phyloP scores from a whole-genome alignment of 2,113 vertebrate species.

The Limanda limanda region DNA sequence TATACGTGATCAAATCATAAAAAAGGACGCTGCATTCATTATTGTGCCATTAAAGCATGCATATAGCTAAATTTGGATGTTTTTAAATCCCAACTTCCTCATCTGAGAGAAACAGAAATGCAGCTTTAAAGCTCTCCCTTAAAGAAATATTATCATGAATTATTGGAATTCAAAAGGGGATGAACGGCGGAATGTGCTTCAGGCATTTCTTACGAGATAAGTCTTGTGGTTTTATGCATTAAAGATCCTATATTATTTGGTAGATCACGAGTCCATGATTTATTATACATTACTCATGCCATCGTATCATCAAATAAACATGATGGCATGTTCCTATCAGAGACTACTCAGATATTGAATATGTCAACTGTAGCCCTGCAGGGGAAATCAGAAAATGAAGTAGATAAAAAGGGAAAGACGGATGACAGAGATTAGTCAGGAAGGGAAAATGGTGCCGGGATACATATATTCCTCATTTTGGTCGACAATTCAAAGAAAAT shows the following conservation, averaged over 20 bases:
- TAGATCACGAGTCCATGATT: slow-evolving; percentile 8
- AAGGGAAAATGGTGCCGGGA: not conserved
- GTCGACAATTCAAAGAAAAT: not conserved
- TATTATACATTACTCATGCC: slow-evolving; percentile 18
- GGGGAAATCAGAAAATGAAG: not conserved
- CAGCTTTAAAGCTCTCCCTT: not conserved
- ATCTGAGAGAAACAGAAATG: not conserved
- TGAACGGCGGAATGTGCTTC: not conserved
- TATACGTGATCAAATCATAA: not conserved
- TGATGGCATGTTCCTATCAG: not conserved
- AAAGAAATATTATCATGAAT: slow-evolving; percentile 11
- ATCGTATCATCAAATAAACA: slow-evolving; percentile 47
- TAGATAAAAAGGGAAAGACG: not conserved
- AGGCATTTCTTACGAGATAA: not conserved
- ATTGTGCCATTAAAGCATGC: not conserved
- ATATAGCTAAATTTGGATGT: not conserved
- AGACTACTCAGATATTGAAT: not conserved
- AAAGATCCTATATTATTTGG: slow-evolving; percentile 6
- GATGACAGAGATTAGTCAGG: not conserved
- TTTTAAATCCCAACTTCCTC: not conserved
- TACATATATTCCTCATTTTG: not conserved
- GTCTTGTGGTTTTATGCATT: slow-evolving; percentile 8
- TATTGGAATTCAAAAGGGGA: slow-evolving; percentile 12
- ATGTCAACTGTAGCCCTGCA: not conserved
- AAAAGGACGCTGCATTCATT: too few species aligned